A percentile compares a stretch with the other conserved stretches of the same genome.
These are phyloP conservation scores for Trachops cirrhosus DNA, from an alignment of 2,797 vertebrate genomes.

Conservation along the genomic window DNA sequence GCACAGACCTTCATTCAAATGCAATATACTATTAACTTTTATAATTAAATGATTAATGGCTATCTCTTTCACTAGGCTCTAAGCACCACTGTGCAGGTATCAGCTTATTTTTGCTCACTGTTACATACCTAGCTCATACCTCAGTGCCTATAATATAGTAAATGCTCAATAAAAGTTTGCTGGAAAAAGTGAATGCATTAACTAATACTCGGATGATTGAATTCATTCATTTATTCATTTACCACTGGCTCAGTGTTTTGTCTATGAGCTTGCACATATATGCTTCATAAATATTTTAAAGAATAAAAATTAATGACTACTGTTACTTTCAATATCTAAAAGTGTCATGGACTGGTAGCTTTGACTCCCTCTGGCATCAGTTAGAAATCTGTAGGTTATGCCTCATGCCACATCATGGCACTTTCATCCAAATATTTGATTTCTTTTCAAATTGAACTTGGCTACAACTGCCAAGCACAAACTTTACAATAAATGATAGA, in stretches of 20 bases:
- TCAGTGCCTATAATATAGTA: neutral
- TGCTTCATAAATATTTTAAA: constrained; percentile 11
- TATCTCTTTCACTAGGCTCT: neutral
- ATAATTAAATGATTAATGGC: neutral
- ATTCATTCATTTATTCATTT: neutral
- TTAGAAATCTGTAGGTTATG: constrained; percentile 23
- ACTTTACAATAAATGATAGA: constrained; percentile 40
- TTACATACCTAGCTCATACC: neutral
- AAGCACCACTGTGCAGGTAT: neutral
- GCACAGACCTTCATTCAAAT: neutral
- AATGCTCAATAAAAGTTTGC: neutral
- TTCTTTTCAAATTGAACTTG: constrained; percentile 60
- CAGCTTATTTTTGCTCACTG: neutral
- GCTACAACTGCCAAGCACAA: neutral
- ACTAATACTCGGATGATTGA: neutral
- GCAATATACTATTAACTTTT: neutral
- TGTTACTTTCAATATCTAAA: neutral
- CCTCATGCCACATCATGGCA: constrained; percentile 1
- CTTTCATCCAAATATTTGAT: constrained; percentile 47
- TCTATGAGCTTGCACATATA: neutral
- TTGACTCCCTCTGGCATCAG: neutral
- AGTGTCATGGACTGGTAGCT: neutral
- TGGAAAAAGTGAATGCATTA: neutral
- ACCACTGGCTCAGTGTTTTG: neutral
- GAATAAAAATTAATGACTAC: neutral